Conservation (phyloP, 1,140 invertebrate species). For the Apis dorsata region DNA sequence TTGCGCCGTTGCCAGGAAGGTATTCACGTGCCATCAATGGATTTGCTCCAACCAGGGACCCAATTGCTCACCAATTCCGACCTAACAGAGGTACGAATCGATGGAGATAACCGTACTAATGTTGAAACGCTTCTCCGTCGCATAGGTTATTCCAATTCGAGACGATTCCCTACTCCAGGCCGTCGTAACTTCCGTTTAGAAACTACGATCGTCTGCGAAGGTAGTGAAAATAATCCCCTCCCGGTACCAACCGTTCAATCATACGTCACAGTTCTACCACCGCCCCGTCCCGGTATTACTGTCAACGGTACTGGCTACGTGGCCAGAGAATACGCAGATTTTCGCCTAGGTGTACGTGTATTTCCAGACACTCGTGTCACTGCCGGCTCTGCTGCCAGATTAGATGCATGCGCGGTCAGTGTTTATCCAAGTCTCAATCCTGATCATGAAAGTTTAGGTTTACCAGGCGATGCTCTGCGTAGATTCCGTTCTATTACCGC, state of each 20-base stretch:
- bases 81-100: slow-evolving; percentile 93
- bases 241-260: slow-evolving; percentile 87
- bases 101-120: slow-evolving; percentile 93
- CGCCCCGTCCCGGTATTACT: slow-evolving; percentile 90
- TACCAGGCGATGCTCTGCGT: slow-evolving; percentile 88
- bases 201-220: slow-evolving; percentile 87
- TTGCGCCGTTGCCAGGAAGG: slow-evolving; percentile 93
- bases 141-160: slow-evolving; percentile 94
- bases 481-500: slow-evolving; percentile 86
- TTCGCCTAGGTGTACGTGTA: slow-evolving; percentile 90
- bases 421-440: slow-evolving; percentile 97
- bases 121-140: slow-evolving; percentile 92
- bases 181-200: slow-evolving; percentile 91
- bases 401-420: slow-evolving; percentile 94
- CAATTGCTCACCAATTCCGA: slow-evolving; percentile 87
- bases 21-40: slow-evolving; percentile 87
- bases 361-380: slow-evolving; percentile 90
- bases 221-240: slow-evolving; percentile 71
- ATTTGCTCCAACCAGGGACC: slow-evolving; percentile 88
- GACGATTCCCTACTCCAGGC: slow-evolving; percentile 95
- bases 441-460: slow-evolving; percentile 92
- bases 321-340: slow-evolving; percentile 91
- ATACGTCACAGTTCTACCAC: slow-evolving; percentile 92
- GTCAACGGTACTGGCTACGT: slow-evolving; percentile 91
- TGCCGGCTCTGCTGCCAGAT: slow-evolving; percentile 82